Base-by-base conservation (phyloP, 2,797 vertebrate species). In the Craterocephalus amniculus region DNA sequence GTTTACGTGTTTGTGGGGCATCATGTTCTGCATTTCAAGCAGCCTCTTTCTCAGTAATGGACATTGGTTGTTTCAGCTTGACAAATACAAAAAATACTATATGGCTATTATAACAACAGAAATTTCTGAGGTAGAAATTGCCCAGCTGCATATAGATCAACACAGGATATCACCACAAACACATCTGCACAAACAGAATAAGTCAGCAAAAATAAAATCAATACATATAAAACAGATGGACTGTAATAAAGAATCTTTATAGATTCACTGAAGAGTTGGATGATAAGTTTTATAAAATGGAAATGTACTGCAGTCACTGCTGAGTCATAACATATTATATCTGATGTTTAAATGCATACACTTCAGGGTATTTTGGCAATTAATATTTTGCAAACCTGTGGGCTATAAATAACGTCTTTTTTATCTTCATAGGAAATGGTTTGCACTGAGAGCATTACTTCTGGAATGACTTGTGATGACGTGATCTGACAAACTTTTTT, bases 341-440 rank as follows among this genome's bases (percentile, higher is more conserved):
- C 58, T 71, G 55, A 68, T 70, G 16, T 49, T 78, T 45, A 45
- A 29, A 16, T 57, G 45, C 27, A 29, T 55, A 51, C 61, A 31
- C 22, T 34, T 4, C 1, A 0, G n/a, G 63, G 52, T 67, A 60
- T 74, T 85, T 67, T 79, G 69, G 74, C 49, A 58, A 56, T 49
- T 80, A 67, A 68, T 70, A 70, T 65, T 82, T 61, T 72, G 36
- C 36, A 70, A 81, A 82, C 34, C 34, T 0, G 22, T 72, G 57
- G 63, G 67, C 31, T 48, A 77, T 78, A 67, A 84, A 87, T 78
- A 75, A 57, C 27, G n/a, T 74, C 62, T 51, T 59, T 60, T 60
- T 67, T 72, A 51, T 76, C 70, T 79, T 58, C 32, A 35, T 72
- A 71, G 57, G 61, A 84, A 83, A 73, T 69, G 62, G 34, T 73